A percentile compares a stretch with the other conserved stretches of the same genome.
These are phyloP conservation scores for Autographa gamma DNA, from an alignment of 2,888 invertebrate genomes.

Conservation along the genomic window DNA sequence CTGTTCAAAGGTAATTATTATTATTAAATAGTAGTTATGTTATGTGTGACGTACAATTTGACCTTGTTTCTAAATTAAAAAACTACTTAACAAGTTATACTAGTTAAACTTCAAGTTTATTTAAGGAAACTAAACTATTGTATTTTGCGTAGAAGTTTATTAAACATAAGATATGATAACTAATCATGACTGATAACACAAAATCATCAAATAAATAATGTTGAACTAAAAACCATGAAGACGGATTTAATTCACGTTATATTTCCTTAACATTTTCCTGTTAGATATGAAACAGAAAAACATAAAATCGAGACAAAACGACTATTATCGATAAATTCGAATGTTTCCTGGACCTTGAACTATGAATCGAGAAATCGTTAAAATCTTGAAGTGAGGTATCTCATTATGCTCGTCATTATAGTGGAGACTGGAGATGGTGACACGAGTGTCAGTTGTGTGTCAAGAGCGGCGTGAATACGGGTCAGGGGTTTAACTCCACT, in stretches of 20 bases:
- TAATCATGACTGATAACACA: too few relatives aligned
- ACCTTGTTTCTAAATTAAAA: background rate
- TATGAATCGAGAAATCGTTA: constrained; percentile 27
- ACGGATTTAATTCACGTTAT: background rate
- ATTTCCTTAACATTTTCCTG: constrained; percentile 37
- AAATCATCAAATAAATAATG: background rate
- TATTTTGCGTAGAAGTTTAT: background rate
- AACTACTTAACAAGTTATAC: background rate
- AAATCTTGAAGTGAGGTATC: constrained; percentile 20
- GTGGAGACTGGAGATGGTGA: constrained; percentile 37
- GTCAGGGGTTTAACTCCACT: constrained; percentile 37
- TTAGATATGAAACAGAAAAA: constrained; percentile 14
- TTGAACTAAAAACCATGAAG: background rate
- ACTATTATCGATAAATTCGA: constrained; percentile 20
- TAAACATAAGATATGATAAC: background rate
- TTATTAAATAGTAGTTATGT: constrained; percentile 24
- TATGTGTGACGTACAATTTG: background rate
- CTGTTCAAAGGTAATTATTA: constrained; percentile 27
- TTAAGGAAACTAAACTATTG: background rate
- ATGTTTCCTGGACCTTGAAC: constrained; percentile 19
- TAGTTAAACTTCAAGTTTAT: background rate
- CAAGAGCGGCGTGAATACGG: constrained; percentile 39
- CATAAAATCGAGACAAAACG: background rate
- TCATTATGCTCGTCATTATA: constrained; percentile 38
- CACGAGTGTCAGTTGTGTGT: constrained; percentile 48